Base-by-base conservation (phyloP, 1,140 invertebrate genomes). In the Drosophila punjabiensis region DNA sequence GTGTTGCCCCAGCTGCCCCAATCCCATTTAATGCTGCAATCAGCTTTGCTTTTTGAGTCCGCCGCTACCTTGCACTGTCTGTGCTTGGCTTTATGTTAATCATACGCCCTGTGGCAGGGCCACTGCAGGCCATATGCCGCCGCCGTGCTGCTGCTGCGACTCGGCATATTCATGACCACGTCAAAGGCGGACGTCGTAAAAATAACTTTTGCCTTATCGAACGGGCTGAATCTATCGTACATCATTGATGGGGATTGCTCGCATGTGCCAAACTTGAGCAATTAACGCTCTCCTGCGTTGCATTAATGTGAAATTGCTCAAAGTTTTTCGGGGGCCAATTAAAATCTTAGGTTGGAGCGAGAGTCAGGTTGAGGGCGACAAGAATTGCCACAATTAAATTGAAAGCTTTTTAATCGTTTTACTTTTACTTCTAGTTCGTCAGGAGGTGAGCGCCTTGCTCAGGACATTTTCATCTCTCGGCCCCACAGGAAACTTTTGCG, bases 1-100 rank as follows among this genome's bases (percentile, higher is more conserved):
- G 62, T 70, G 53, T 52, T 68, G 48, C 64, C 24, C 13, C 67
- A 52, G 41, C 67, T 62, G 67, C 47, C 66, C 58, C 70, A 88
- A 88, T 85, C 81, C 85, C 81, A 81, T 76, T 90, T 89, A 86
- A 89, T 90, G 78, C 85, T 76, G 86, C 85, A 89, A 89, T 85
- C 85, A 82, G 85, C 81, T 90, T 82, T 88, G 78, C 78, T 73
- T 69, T 84, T 81, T 81, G 78, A 88, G 74, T 69, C 85, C 65
- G 73, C 60, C 75, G 81, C 74, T 71, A 65, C 76, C 81, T 81
- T 62, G 41, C 70, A 68, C 58, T 69, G 74, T 56, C 75, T 83
- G 45, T 59, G 47, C 65, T 60, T 79, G 81, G 86, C 70, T 82
- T 73, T 79, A 70, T 79, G 85, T 89, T 86, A 89, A 90, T 90